A percentile compares a stretch with the other conserved stretches of the same genome.
Conservation (phyloP, 2,797 vertebrate genomes). For the Leucoraja ocellata region DNA sequence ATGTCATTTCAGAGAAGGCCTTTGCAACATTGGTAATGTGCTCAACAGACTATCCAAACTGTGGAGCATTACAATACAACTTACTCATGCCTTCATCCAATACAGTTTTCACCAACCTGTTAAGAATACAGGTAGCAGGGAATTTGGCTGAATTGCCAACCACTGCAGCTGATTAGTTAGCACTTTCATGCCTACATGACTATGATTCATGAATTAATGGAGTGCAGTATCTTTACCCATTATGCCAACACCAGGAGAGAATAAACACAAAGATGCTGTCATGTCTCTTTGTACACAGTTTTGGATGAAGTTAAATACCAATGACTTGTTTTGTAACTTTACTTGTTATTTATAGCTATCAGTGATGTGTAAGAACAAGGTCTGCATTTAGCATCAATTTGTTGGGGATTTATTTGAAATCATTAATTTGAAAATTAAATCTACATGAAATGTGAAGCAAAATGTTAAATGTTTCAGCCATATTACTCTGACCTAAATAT, state of each 20-base stretch:
- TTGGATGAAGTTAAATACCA: not conserved
- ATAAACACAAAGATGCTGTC: not conserved
- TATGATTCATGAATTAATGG: not conserved
- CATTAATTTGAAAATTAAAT: not conserved
- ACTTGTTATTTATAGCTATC: not conserved
- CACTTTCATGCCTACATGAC: not conserved
- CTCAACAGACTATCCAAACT: not conserved
- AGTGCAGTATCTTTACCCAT: not conserved
- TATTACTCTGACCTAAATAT: not conserved
- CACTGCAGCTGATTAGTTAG: not conserved
- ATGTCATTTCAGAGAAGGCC: not conserved
- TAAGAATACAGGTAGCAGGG: not conserved
- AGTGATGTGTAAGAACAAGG: not conserved
- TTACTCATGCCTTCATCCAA: not conserved
- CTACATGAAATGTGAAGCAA: not conserved
- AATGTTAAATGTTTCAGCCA: not conserved
- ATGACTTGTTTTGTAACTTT: not conserved
- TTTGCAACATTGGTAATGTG: not conserved
- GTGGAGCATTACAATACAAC: not conserved
- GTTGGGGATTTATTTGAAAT: not conserved
- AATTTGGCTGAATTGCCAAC: not conserved
- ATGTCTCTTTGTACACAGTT: not conserved
- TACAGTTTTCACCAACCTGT: not conserved
- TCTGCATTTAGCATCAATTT: not conserved
- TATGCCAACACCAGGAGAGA: not conserved